These are phyloP conservation scores for Peromyscus eremicus DNA, from an alignment of 2,797 vertebrate species.

Conservation along the genomic window DNA sequence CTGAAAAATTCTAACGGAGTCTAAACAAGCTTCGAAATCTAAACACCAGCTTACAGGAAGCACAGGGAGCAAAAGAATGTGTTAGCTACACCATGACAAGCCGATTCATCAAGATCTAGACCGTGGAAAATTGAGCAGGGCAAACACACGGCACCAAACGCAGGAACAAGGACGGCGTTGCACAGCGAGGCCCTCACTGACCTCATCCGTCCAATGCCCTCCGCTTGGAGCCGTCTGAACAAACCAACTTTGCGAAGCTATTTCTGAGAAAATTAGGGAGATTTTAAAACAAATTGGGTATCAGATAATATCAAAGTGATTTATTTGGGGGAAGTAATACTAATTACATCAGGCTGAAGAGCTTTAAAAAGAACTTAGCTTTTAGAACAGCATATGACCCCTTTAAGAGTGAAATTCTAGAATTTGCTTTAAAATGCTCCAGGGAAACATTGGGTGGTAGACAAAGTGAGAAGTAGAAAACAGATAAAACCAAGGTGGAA, in stretches of 20 bases:
- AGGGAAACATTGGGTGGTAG: background rate
- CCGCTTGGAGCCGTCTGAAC: background rate
- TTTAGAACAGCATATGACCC: background rate
- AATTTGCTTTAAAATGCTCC: conserved; percentile 20
- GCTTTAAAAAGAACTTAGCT: background rate
- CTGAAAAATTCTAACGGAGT: background rate
- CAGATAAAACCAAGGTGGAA: background rate
- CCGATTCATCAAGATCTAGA: background rate
- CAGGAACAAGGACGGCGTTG: background rate
- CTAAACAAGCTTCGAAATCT: conserved; percentile 38
- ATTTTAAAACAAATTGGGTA: background rate
- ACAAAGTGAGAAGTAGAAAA: background rate
- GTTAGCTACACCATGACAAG: background rate
- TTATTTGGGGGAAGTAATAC: conserved; percentile 17
- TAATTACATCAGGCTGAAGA: background rate
- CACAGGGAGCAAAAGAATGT: background rate
- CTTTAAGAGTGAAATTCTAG: background rate
- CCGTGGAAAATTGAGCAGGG: background rate
- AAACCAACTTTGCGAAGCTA: background rate
- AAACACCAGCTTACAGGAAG: conserved; percentile 14
- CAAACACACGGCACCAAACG: background rate
- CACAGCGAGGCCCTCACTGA: fast-evolving
- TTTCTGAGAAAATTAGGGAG: conserved; percentile 5
- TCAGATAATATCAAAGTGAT: background rate
- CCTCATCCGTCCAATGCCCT: background rate